These are phyloP conservation scores for Helleia helle DNA, from an alignment of 2,888 invertebrate species.

Conservation along the genomic window DNA sequence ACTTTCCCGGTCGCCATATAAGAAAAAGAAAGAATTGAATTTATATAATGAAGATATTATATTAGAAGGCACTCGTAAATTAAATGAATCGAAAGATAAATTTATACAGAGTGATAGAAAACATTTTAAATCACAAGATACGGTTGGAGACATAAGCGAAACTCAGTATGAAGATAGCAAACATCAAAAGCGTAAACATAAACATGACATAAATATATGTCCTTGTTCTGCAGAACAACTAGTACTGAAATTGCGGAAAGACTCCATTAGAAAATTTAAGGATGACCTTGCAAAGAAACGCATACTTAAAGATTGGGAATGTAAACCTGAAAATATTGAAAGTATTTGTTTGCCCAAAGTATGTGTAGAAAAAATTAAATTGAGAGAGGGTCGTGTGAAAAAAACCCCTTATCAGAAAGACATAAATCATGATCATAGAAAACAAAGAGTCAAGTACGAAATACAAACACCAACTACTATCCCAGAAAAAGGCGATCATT, in stretches of 20 bases:
- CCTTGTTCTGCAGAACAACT: slow-evolving; percentile 15
- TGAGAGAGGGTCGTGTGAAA: slow-evolving; percentile 5
- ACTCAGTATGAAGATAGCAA: slow-evolving; percentile 23
- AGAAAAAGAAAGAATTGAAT: no score
- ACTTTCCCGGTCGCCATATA: no score
- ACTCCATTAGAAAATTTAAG: slow-evolving; percentile 32
- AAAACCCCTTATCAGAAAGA: slow-evolving; percentile 4
- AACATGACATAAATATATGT: slow-evolving; percentile 18
- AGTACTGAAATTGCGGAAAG: slow-evolving; percentile 27
- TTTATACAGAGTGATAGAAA: neutral
- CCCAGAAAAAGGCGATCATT: no score
- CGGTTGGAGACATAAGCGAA: slow-evolving; percentile 14
- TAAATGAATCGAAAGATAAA: no score
- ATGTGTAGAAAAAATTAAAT: slow-evolving; percentile 27
- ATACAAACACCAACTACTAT: no score
- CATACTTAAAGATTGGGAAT: slow-evolving; percentile 26
- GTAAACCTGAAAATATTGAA: slow-evolving; percentile 23
- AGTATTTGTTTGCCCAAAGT: slow-evolving; percentile 29
- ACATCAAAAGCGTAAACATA: slow-evolving; percentile 23
- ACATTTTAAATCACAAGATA: neutral
- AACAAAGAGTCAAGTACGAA: no score
- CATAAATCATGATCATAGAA: neutral
- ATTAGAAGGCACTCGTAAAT: no score
- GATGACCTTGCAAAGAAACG: slow-evolving; percentile 29
- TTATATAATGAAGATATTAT: no score